Evolutionary conservation across 2,888 invertebrate genomes (phyloP).

Genomic region (Hirtodrosophila alboralis): DNA sequence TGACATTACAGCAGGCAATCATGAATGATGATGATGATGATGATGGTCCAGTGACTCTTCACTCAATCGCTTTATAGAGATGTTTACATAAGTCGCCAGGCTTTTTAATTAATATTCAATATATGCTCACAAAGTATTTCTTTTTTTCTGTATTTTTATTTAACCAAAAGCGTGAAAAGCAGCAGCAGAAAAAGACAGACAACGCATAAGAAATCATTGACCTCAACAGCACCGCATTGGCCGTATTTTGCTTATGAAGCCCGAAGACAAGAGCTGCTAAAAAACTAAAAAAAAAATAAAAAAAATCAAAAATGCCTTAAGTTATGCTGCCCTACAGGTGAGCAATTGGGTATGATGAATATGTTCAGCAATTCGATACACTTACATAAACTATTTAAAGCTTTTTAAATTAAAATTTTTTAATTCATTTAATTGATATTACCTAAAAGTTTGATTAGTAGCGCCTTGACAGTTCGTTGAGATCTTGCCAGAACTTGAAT

Average conservation of each 20-base stretch:
- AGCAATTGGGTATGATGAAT: conserved; percentile 15
- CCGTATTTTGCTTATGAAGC: conserved; percentile 70
- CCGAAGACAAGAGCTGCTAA: conserved; percentile 41
- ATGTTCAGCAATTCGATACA: conserved; percentile 2
- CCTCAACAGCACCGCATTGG: conserved; percentile 68
- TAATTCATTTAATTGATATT: too few species aligned
- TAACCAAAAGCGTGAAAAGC: conserved; percentile 62
- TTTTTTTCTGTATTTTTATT: conserved; percentile 12
- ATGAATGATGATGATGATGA: too few species aligned
- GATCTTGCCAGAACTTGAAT: neutral
- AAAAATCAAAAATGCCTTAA: conserved; percentile 41
- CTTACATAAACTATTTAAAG: neutral
- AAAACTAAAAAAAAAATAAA: too few species aligned
- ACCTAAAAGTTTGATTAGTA: neutral
- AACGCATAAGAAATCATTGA: conserved; percentile 73
- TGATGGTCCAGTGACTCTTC: conserved; percentile 44
- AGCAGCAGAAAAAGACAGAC: conserved; percentile 56
- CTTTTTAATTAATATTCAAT: conserved; percentile 69
- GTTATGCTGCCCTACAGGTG: conserved; percentile 32
- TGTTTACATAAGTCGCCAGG: conserved; percentile 66
- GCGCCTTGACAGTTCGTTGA: conserved; percentile 18
- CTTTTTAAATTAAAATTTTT: neutral
- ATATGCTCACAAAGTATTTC: conserved; percentile 47
- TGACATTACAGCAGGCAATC: conserved; percentile 55
- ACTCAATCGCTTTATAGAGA: conserved; percentile 37